These are phyloP conservation scores for Nannoperca australis DNA, from an alignment of 2,797 vertebrate species.

Conservation along the genomic window DNA sequence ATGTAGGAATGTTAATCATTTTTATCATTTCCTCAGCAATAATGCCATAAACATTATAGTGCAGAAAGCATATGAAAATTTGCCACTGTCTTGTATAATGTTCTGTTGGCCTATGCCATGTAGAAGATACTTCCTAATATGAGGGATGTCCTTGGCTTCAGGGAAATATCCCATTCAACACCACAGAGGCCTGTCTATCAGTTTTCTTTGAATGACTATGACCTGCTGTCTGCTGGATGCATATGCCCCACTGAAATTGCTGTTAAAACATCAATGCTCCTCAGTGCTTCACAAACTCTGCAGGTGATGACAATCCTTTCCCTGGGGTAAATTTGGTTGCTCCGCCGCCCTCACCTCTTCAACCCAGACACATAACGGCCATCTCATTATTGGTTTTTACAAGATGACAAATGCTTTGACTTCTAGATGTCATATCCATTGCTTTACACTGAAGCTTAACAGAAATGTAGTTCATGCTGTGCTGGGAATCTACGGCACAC, in stretches of 20 bases:
- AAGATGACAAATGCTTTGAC: constrained; percentile 8
- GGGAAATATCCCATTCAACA: constrained; percentile 21
- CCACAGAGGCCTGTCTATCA: constrained; percentile 22
- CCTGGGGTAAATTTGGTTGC: constrained; percentile 35
- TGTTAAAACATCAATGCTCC: constrained; percentile 48
- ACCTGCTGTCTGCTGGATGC: constrained; percentile 39
- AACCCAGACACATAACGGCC: constrained; percentile 27
- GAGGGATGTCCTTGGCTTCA: neutral
- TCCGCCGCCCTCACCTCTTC: constrained; percentile 36
- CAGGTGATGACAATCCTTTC: constrained; percentile 51
- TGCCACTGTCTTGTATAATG: neutral
- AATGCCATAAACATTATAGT: constrained; percentile 21
- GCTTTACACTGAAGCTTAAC: neutral
- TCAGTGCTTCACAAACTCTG: constrained; percentile 24
- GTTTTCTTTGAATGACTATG: constrained; percentile 25
- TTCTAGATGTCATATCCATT: neutral
- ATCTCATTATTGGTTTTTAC: constrained; percentile 7
- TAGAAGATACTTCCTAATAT: neutral
- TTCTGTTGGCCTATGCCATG: neutral
- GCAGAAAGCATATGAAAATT: constrained; percentile 12
- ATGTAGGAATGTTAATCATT: constrained; percentile 46
- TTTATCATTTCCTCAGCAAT: constrained; percentile 25
- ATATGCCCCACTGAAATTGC: constrained; percentile 16
- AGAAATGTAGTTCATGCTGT: neutral
- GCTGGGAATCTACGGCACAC: neutral